Evolutionary conservation across 2,888 invertebrate species (phyloP), one percentile per base, ranked within the genome.

Genomic region (Mayetiola destructor): DNA sequence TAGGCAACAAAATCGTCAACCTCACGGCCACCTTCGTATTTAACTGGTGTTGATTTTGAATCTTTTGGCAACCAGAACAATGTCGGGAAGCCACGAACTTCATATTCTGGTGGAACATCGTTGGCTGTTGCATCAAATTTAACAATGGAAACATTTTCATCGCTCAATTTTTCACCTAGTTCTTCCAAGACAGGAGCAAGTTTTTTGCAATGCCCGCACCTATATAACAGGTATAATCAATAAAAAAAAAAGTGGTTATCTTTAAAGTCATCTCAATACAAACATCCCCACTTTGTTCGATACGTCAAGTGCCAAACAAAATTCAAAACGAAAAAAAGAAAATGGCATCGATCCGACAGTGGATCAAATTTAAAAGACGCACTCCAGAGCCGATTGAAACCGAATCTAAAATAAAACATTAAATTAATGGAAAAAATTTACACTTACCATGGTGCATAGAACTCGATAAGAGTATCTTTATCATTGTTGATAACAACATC

Each of bases 61-160:
- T 88, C 84, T 71, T 90, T 93, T 12, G 95, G 88, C 61, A 85
- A 80, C 93, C 94, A 99, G 80, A 80, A 99, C 60, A 99, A 78
- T 5, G 97, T 99, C 58, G 99, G 99, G 83, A 97, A 99, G 10
- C 99, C 99, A 59, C 84, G 81, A 10, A 99, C 99, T 66, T 95
- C 89, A 72, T 80, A 99, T 63, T 72, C 71, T 62, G 84, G 76
- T 62, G 96, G 94, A 65, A 96, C 96, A 77, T 99, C 99, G 71
- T 99, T 99, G 62, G 92, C 91, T 12, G 97, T 96, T 14, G 97
- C 97, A 73, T 99, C 99, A 77, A 99, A 89, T 73, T 99, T 99
- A 1, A 95, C 89, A 65, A 99, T 91, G 61, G 82, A 84, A 2
- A 99, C 82, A 30, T 86, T 80, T 75, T 97, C 97, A 63, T 83